A percentile compares a stretch with the other conserved stretches of the same genome.
Conservation (phyloP, 2,797 vertebrate genomes). For the Carduelis carduelis region DNA sequence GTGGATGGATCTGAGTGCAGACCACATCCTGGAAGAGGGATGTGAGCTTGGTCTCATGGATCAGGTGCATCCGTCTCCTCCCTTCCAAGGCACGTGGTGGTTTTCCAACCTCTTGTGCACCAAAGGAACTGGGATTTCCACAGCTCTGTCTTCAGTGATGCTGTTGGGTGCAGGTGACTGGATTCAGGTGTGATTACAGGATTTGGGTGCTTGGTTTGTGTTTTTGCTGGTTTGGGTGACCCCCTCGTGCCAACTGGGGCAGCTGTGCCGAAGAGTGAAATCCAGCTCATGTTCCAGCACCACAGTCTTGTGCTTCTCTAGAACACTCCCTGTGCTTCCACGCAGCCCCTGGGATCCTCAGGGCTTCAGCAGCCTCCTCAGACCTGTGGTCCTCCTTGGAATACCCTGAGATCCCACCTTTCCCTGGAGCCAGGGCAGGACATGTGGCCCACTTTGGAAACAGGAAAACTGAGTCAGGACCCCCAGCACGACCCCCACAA, state of each 20-base stretch:
- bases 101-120: rapidly evolving
- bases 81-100: not conserved
- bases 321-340: not conserved
- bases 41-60: not conserved
- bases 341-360: not conserved
- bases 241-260: not conserved
- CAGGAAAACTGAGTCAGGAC: not conserved
- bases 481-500: rapidly evolving
- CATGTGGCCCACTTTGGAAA: not conserved
- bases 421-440: not conserved
- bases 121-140: not conserved
- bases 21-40: not conserved
- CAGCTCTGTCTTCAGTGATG: not conserved
- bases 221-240: not conserved
- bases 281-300: rapidly evolving
- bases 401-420: not conserved
- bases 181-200: not conserved
- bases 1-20: not conserved
- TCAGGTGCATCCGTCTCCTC: not conserved
- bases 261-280: not conserved
- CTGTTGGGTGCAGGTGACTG: not conserved
- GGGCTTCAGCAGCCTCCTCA: not conserved
- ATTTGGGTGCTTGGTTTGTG: not conserved
- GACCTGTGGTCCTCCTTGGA: not conserved
- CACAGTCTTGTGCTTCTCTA: not conserved